Percentiles rank a stretch among this genome's conserved stretches.
phyloP scores from a whole-genome alignment of 2,888 invertebrate genomes.

The Cataglyphis rosenhaueri region DNA sequence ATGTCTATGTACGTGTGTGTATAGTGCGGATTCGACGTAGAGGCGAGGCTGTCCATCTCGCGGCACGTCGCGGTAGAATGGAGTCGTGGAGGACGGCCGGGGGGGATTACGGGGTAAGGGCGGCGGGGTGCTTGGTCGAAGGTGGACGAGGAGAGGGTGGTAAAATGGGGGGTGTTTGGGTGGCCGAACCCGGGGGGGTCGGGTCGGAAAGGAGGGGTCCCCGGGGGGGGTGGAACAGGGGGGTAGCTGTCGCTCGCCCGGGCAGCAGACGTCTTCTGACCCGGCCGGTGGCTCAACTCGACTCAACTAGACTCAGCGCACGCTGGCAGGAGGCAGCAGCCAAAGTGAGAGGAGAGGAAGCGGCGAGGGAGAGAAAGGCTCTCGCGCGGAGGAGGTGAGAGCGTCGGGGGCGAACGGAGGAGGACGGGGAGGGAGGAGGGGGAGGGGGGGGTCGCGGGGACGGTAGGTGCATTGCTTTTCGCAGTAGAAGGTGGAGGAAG shows the following conservation, averaged over 20 bases:
- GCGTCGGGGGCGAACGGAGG: conserved; percentile 60
- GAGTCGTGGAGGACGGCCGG: conserved; percentile 78
- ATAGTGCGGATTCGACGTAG: conserved; percentile 71
- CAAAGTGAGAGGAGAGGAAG: conserved; percentile 75
- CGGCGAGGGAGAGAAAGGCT: conserved; percentile 70
- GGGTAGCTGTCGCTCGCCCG: conserved; percentile 85
- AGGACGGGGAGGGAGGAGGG: conserved; percentile 65
- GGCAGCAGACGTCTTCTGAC: conserved; percentile 86
- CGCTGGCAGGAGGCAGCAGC: conserved; percentile 72
- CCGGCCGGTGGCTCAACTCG: conserved; percentile 85
- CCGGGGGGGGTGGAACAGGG: conserved; percentile 76
- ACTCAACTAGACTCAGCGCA: conserved; percentile 81
- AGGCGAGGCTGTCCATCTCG: conserved; percentile 80
- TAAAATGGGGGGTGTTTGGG: conserved; percentile 72
- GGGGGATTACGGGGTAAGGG: conserved; percentile 73
- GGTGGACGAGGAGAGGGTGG: conserved; percentile 69
- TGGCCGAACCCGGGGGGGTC: conserved; percentile 68
- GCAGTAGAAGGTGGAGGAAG: conserved; percentile 78
- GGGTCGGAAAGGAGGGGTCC: conserved; percentile 61
- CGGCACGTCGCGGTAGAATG: conserved; percentile 80
- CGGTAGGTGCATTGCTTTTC: conserved; percentile 84
- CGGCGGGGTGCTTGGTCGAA: conserved; percentile 65
- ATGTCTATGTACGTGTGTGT: conserved; percentile 21
- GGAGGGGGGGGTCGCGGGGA: conserved; percentile 63
- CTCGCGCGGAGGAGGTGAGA: conserved; percentile 67